Evolutionary conservation across 2,113 vertebrate genomes (phyloP).

Genomic region (Syngnathus scovelli): DNA sequence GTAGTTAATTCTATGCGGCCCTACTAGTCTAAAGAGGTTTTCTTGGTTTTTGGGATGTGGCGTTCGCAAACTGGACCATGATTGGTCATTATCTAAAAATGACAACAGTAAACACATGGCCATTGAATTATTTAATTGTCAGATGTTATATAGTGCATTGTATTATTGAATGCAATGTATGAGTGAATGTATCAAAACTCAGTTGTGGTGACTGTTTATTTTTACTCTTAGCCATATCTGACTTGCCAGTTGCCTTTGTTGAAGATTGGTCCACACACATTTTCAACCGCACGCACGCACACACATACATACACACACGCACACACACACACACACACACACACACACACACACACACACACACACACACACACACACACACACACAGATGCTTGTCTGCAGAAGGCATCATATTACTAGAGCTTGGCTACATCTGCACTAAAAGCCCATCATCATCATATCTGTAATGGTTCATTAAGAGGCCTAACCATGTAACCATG

Average conservation of each 20-base stretch:
- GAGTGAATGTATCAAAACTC: background rate
- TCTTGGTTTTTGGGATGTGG: too few species aligned
- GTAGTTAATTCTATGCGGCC: too few species aligned
- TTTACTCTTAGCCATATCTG: background rate
- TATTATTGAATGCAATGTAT: too few species aligned
- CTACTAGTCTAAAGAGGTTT: too few species aligned
- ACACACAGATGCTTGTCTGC: slow-evolving; percentile 36
- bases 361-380: slow-evolving; percentile 33
- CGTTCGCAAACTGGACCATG: too few species aligned
- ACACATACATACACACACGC: slow-evolving; percentile 5
- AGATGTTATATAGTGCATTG: background rate
- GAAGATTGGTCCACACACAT: slow-evolving; percentile 20
- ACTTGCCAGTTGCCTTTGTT: slow-evolving; percentile 2
- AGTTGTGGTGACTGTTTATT: background rate
- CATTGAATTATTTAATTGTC: background rate
- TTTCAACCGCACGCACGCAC: background rate
- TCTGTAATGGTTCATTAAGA: slow-evolving; percentile 58
- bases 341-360: slow-evolving; percentile 7
- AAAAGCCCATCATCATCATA: slow-evolving; percentile 54
- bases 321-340: slow-evolving; percentile 22
- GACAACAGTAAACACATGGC: background rate
- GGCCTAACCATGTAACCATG: slow-evolving; percentile 24
- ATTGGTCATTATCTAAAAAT: background rate
- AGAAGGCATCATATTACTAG: slow-evolving; percentile 56
- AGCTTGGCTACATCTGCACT: slow-evolving; percentile 54